A percentile compares a stretch with the other conserved stretches of the same genome.
Evolutionary conservation across 2,113 vertebrate species (phyloP).

Genomic region (Labrus mixtus): DNA sequence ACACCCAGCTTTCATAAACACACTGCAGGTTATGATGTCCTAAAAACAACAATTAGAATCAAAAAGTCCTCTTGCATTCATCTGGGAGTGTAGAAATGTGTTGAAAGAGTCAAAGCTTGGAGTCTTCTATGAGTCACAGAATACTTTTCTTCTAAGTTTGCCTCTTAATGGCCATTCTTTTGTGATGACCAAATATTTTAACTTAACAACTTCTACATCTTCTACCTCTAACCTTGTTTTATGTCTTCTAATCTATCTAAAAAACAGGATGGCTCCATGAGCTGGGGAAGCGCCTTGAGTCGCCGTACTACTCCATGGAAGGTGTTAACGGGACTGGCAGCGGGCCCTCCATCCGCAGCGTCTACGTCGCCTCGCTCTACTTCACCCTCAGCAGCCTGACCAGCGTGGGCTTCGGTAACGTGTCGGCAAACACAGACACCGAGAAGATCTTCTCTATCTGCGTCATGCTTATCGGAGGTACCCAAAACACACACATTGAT

Average conservation of each 20-base stretch:
- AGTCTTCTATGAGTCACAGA: background rate
- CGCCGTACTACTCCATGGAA: conserved; percentile 85
- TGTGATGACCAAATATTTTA: background rate
- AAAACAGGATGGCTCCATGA: conserved; percentile 95
- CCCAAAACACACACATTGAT: background rate
- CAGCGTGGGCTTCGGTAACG: conserved; percentile 97
- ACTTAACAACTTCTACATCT: too few relatives aligned
- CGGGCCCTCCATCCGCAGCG: conserved; percentile 91
- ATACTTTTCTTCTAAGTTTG: background rate
- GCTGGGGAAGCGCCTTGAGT: conserved; percentile 94
- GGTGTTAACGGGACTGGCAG: conserved; percentile 83
- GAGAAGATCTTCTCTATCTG: conserved; percentile 99
- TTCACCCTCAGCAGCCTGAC: conserved; percentile 99
- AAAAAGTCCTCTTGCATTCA: background rate
- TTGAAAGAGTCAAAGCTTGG: background rate
- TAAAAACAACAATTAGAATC: background rate
- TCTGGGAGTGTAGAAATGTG: background rate
- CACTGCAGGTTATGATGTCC: background rate
- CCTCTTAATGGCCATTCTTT: background rate
- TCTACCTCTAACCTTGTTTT: conserved; percentile 10
- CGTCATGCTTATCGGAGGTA: conserved; percentile 97
- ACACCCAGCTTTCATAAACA: background rate
- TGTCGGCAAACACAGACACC: conserved; percentile 95
- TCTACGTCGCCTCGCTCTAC: conserved; percentile 96
- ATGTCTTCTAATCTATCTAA: conserved; percentile 2